Percentiles rank a stretch among this genome's conserved stretches.
phyloP scores from a whole-genome alignment of 1,140 invertebrate species.

The Ips typographus region DNA sequence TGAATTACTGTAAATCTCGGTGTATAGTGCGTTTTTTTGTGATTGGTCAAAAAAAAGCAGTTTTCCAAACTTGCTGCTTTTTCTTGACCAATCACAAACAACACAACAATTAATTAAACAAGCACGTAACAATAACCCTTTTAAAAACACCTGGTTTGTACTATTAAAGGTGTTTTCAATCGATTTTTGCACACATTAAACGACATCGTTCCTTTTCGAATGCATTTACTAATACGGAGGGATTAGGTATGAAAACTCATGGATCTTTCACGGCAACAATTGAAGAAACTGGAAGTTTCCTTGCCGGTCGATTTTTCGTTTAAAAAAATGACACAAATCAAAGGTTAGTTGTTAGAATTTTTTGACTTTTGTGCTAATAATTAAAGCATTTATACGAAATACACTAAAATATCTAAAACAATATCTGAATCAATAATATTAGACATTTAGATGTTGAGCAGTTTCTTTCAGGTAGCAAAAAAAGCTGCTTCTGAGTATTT shows the following conservation, averaged over 20 bases:
- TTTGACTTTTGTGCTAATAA: not conserved
- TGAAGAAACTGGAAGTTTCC: constrained; percentile 23
- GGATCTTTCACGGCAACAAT: constrained; percentile 9
- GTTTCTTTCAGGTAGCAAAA: constrained; percentile 11
- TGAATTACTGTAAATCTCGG: no score
- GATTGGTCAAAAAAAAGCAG: no score
- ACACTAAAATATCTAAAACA: not conserved
- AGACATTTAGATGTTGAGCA: constrained; percentile 1
- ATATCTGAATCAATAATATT: not conserved
- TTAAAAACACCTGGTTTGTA: no score
- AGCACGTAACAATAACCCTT: no score
- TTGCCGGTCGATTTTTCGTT: constrained; percentile 43
- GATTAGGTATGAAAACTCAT: not conserved
- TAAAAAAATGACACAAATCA: constrained; percentile 38
- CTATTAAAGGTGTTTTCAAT: no score
- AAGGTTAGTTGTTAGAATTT: constrained; percentile 25
- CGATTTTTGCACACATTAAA: no score
- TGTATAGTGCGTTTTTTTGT: no score
- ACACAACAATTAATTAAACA: no score
- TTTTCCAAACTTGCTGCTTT: no score
- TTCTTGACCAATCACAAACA: no score
- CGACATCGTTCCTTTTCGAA: no score
- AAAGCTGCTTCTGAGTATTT: not conserved
- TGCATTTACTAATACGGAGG: no score
- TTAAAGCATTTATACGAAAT: not conserved